Evolutionary conservation across 2,888 invertebrate species (phyloP), one percentile per base, ranked within the genome.

Genomic region (Anthophora plumipes): DNA sequence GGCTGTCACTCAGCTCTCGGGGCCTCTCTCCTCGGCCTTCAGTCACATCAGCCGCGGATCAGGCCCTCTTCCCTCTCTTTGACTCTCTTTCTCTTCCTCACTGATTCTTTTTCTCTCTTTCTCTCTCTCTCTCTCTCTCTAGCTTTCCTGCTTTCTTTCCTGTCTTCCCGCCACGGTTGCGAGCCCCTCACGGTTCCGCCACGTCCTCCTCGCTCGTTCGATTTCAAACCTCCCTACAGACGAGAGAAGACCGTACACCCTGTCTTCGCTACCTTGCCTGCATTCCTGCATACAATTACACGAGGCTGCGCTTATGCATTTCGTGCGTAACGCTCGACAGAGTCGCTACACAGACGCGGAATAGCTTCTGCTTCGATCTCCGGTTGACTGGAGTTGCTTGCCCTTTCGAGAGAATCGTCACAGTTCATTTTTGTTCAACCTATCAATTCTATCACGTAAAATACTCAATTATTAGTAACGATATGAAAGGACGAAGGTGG

Each of bases 221-320:
- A 88, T 88, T 87, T 84, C 82, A 86, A 91, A 90, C 90, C 91
- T 91, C 91, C 91, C 91, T 88, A 80, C 83, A 72, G 89, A 31
- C 20, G 84, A 12, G 25, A 52, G 20, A 31, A 48, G 83, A 80
- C 81, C 82, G 88, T 91, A 87, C 90, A 89, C 90, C 90, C 92
- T 88, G 88, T 88, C 88, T 88, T 89, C 89, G 85, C 87, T 89
- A 85, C 85, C 89, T 89, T 89, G 87, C 89, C 90, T 82, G 89
- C 92, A 93, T 93, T 93, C 92, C 93, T 93, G 93, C 93, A 93
- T 93, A 89, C 89, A 86, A 93, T 93, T 93, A 93, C 85, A 87
- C 79, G 67, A 72, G 85, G 73, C 86, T 89, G 84, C 85, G 89
- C 88, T 91, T 92, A 88, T 90, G 90, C 88, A 86, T 89, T 91